Base-by-base conservation (phyloP, 2,113 vertebrate species). In the Oenanthe oenanthe region DNA sequence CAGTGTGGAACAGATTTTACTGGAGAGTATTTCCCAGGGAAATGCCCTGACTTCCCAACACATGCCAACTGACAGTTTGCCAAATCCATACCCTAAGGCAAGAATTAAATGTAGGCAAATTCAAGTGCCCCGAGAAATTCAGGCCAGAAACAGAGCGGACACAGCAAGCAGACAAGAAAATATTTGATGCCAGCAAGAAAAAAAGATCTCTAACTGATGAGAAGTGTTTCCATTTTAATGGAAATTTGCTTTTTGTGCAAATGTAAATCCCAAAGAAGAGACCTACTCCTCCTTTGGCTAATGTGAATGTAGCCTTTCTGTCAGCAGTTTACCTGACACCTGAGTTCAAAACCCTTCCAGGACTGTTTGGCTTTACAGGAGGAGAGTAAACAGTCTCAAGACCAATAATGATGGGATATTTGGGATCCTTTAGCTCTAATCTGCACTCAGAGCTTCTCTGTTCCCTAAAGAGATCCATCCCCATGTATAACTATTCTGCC, bases 1-100 rank as follows among this genome's bases (percentile, higher is more conserved):
- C 92, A 66, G 31, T 77, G 72, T 93, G 74, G 38, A 93, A 94
- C 94, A 95, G 75, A 88, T 94, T 94, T 88, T 93, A 77, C 58
- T 94, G 85, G 63, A 93, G 79, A 88, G 42, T 45, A 50, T 77
- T 96, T 94, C 85, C 34, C 60, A 74, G 38, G 72, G 75, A 96
- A 93, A 86, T 86, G 79, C 72, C 72, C 60, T 91, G 51, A 65
- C 60, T 97, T 56, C 34, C 79, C 75, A 67, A 71, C 32, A 67
- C 63, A 60, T 71, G 91, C 92, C 95, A 97, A 43, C 67, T 95
- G 88, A 88, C 56, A 56, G 26, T 66, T 93, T 90, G 92, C 94
- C 92, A 96, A 95, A 92, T 51, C 38, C 38, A 31, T 83, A 60
- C 40, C 79, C 79, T 91, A 86, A 74, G 51, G 94, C 79, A 94